A percentile compares a stretch with the other conserved stretches of the same genome.
phyloP scores from a whole-genome alignment of 2,888 invertebrate genomes.

The Julus scanicus region DNA sequence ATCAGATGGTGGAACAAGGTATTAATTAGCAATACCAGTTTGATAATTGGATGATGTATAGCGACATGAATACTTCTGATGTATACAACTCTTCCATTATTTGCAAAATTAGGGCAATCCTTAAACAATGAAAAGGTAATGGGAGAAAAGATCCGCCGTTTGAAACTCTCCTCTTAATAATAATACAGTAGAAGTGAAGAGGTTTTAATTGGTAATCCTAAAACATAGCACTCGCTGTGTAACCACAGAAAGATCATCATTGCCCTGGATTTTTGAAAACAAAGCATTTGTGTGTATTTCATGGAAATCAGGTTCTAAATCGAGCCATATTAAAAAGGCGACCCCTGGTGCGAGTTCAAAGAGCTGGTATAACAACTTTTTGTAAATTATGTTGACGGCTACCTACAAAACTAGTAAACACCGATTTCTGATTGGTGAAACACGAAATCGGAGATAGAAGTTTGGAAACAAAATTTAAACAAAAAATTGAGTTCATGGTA shows the following conservation, averaged over 20 bases:
- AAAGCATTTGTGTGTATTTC: neutral
- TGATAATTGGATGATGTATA: too few species aligned
- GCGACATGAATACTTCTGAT: neutral
- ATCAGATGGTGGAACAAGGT: too few species aligned
- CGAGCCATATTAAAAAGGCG: constrained; percentile 43
- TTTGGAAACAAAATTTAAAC: constrained; percentile 1
- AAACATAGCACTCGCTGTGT: too few species aligned
- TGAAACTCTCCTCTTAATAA: neutral
- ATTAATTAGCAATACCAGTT: too few species aligned
- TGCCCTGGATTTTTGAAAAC: neutral
- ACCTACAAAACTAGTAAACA: constrained; percentile 43
- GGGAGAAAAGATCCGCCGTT: neutral
- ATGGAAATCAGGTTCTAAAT: constrained; percentile 28
- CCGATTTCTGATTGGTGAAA: constrained; percentile 40
- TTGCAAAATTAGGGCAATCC: neutral
- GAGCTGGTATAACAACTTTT: constrained; percentile 37
- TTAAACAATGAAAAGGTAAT: neutral
- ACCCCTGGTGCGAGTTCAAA: constrained; percentile 43
- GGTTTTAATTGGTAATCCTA: neutral
- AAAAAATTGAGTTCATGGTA: constrained; percentile 37
- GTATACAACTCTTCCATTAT: neutral
- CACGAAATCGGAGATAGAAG: constrained; percentile 28
- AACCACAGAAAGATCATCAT: neutral
- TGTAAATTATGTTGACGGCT: constrained; percentile 34
- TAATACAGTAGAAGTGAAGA: neutral